Evolutionary conservation across 2,888 invertebrate species (phyloP), one percentile per base, ranked within the genome.

Genomic region (Iselma pallidipennis): DNA sequence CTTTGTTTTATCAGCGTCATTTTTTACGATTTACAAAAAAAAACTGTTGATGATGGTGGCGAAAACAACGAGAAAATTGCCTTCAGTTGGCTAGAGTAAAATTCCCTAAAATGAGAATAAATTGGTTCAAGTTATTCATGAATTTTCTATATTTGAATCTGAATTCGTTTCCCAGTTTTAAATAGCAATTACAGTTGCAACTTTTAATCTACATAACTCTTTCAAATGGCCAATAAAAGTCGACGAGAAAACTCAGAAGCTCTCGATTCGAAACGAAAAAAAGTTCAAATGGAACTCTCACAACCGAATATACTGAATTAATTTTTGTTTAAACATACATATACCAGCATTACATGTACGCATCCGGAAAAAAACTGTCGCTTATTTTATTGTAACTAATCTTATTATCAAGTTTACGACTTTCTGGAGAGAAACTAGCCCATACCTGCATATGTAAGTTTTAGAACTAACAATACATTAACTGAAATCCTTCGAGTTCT

Each of bases 201-300:
- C 77, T 77, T 77, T 76, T 77, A 77, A 77, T 77, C 77, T 77
- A 74, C 76, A 76, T 76, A 77, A 77, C 76, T 77, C 76, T 75
- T 63, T 61, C 67, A 73, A 77, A 68, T 71, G 72, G 70, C 67
- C 68, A 71, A 75, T 77, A 76, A 76, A 75, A 76, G 77, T 77
- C 77, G 74, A 75, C 77, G 76, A 73, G 76, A 68, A 76, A 77
- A 76, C 75, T 76, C 76, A 76, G 76, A 74, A 75, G 72, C 75
- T 77, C 75, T 75, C 74, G 72, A 76, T 77, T 74, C 73, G 42
- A 2, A 67, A 73, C 72, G 68, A 71, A 71, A 73, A 76, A 76
- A 76, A 75, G 63, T 66, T 61, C 58, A 66, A 69, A 63, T 63
- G 63, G 57, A 63, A 66, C 62, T 57, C 53, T 58, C 58, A 57